Conservation (phyloP, 2,888 invertebrate species). For the Harpagoxenus sublaevis region DNA sequence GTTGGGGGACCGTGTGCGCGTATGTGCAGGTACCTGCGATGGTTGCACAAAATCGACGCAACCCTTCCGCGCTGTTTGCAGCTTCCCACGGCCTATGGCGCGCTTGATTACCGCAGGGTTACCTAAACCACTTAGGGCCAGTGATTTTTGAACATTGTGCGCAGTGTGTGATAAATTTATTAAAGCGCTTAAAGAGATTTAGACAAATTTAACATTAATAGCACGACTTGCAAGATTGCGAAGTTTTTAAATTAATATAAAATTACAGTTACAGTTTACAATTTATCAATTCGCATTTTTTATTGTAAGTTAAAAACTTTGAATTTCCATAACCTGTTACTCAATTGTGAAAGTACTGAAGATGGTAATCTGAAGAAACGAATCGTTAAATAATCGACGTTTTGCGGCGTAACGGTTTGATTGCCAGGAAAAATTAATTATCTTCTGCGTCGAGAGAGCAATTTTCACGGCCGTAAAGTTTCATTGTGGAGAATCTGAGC, state of each 20-base stretch:
- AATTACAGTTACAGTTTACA: neutral
- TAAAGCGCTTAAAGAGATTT: neutral
- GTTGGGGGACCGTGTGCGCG: slow-evolving; percentile 14
- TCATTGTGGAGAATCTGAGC: slow-evolving; percentile 58
- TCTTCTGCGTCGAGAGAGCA: slow-evolving; percentile 40
- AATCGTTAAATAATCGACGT: slow-evolving; percentile 18
- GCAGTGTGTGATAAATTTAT: neutral
- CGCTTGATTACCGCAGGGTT: slow-evolving; percentile 62
- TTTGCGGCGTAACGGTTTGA: neutral
- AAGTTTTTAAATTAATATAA: neutral
- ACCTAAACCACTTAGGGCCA: slow-evolving; percentile 27
- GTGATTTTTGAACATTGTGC: slow-evolving; percentile 15
- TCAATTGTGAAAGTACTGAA: neutral
- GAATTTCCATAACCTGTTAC: neutral
- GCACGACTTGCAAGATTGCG: neutral
- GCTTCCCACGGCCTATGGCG: slow-evolving; percentile 58
- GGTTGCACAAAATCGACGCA: slow-evolving; percentile 53
- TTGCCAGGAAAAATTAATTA: slow-evolving; percentile 61
- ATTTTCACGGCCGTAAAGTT: slow-evolving; percentile 54
- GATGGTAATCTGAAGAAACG: neutral
- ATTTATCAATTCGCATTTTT: neutral
- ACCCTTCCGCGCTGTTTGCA: slow-evolving; percentile 61
- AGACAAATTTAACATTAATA: neutral
- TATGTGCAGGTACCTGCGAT: slow-evolving; percentile 45
- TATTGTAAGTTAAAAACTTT: neutral